Evolutionary conservation across 2,888 invertebrate genomes (phyloP), one percentile per base, ranked within the genome.

Genomic region (Ramazzottius varieornatus): DNA sequence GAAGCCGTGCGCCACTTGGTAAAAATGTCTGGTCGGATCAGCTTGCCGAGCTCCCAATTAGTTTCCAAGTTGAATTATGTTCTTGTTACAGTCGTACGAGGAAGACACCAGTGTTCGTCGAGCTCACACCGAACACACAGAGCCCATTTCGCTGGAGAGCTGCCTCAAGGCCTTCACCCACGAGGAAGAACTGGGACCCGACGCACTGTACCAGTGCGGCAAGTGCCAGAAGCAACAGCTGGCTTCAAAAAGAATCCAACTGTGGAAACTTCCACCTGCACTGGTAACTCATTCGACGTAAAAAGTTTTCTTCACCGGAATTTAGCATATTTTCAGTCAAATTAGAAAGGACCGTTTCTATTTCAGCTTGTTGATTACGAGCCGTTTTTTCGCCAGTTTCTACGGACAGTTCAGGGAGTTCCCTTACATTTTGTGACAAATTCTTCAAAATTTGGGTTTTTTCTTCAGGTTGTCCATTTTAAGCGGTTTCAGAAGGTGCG

Each of bases 401-500:
- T n/a, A n/a, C n/a, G n/a, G n/a, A n/a, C n/a, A n/a, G n/a, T n/a
- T n/a, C n/a, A n/a, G n/a, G n/a, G n/a, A n/a, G n/a, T n/a, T n/a
- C n/a, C n/a, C n/a, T n/a, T n/a, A n/a, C n/a, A n/a, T n/a, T n/a
- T n/a, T n/a, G n/a, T n/a, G n/a, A n/a, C n/a, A n/a, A n/a, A n/a
- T n/a, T n/a, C n/a, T n/a, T n/a, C n/a, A n/a, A n/a, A n/a, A n/a
- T n/a, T n/a, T n/a, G n/a, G n/a, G n/a, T 40, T 40, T 20, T 13
- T 40, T 40, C 20, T 40, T 40, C 40, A 90, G 89, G 88, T 92
- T 72, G 82, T 92, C 65, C 91, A 92, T 75, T 78, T 92, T 69
- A 92, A 92, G 75, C 83, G 92, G 1, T 92, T 92, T 78, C 90
- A 91, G 75, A 88, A 83, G 75, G 84, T 88, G 65, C 86, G 88